A percentile compares a stretch with the other conserved stretches of the same genome.
phyloP scores from a whole-genome alignment of 2,888 invertebrate species.

The Latrodectus hesperus region DNA sequence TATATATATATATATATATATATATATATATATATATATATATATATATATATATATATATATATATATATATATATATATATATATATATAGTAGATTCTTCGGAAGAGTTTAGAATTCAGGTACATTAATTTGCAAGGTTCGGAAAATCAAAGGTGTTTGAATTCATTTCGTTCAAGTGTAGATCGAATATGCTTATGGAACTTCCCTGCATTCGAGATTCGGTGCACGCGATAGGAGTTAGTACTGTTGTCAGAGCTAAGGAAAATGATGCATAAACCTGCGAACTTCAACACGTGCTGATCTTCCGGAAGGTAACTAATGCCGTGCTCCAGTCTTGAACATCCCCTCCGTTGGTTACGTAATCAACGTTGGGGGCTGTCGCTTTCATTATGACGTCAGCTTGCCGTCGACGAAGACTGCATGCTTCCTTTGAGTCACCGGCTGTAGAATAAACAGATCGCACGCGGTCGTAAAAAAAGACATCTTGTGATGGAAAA shows the following conservation, averaged over 20 bases:
- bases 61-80: too few relatives aligned
- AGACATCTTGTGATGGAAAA: constrained; percentile 14
- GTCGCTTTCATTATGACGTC: constrained; percentile 36
- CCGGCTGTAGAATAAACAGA: constrained; percentile 27
- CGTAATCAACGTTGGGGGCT: constrained; percentile 16
- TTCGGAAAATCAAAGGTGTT: too few relatives aligned
- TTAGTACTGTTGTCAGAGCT: not conserved
- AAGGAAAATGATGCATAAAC: constrained; percentile 14
- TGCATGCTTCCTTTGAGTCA: constrained; percentile 47
- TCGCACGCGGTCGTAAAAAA: constrained; percentile 25
- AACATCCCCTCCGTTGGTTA: constrained; percentile 3
- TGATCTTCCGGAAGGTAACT: not conserved
- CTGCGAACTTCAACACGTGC: constrained; percentile 50
- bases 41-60: too few relatives aligned
- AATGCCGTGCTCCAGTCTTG: not conserved
- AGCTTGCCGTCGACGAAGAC: constrained; percentile 4
- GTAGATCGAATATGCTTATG: too few relatives aligned
- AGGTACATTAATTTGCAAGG: too few relatives aligned
- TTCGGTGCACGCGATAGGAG: too few relatives aligned
- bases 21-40: too few relatives aligned
- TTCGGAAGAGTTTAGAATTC: too few relatives aligned
- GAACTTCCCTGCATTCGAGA: too few relatives aligned
- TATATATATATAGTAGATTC: too few relatives aligned
- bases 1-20: too few relatives aligned
- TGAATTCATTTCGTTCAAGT: too few relatives aligned